A percentile compares a stretch with the other conserved stretches of the same genome.
Evolutionary conservation across 2,797 vertebrate genomes (phyloP).

Genomic region (Ctenochaetus hawaiiensis): DNA sequence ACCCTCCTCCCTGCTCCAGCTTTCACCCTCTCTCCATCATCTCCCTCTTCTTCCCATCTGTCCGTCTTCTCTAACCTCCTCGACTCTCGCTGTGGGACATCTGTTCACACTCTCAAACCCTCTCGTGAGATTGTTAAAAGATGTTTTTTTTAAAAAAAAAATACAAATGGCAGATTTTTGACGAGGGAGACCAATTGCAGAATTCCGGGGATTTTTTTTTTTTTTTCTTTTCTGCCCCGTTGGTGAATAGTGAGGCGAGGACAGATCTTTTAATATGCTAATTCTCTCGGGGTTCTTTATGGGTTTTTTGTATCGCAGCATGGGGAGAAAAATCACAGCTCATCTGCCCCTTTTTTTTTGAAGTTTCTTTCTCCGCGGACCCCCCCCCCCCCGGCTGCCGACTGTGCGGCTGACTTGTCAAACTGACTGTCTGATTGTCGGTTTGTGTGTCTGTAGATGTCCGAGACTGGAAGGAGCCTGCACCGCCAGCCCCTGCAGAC

Average conservation of each 20-base stretch:
- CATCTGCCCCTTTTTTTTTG: constrained; percentile 56
- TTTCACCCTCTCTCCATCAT: constrained; percentile 40
- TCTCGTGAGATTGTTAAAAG: constrained; percentile 61
- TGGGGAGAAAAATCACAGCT: constrained; percentile 66
- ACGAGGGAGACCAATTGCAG: constrained; percentile 59
- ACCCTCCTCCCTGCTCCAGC: background rate
- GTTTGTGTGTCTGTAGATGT: constrained; percentile 85
- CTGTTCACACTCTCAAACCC: constrained; percentile 71
- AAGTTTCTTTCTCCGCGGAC: constrained; percentile 38
- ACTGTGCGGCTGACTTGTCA: constrained; percentile 62
- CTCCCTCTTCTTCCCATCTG: constrained; percentile 57
- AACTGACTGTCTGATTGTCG: constrained; percentile 60
- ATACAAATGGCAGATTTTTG: constrained; percentile 68
- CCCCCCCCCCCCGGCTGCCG: constrained; percentile 34
- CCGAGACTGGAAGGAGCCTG: constrained; percentile 95
- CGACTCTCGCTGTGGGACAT: constrained; percentile 69
- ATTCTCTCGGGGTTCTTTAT: constrained; percentile 67
- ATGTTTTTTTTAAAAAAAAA: constrained; percentile 16
- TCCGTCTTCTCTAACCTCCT: constrained; percentile 65
- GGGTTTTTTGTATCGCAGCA: constrained; percentile 60
- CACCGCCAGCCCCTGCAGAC: constrained; percentile 90
- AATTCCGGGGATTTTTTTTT: constrained; percentile 62
- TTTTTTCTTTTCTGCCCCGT: constrained; percentile 46
- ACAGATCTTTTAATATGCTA: constrained; percentile 85
- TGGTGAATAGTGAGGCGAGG: constrained; percentile 70